Evolutionary conservation across 2,113 vertebrate genomes (phyloP), one percentile per base, ranked within the genome.

Genomic region (Ailurus styani): DNA sequence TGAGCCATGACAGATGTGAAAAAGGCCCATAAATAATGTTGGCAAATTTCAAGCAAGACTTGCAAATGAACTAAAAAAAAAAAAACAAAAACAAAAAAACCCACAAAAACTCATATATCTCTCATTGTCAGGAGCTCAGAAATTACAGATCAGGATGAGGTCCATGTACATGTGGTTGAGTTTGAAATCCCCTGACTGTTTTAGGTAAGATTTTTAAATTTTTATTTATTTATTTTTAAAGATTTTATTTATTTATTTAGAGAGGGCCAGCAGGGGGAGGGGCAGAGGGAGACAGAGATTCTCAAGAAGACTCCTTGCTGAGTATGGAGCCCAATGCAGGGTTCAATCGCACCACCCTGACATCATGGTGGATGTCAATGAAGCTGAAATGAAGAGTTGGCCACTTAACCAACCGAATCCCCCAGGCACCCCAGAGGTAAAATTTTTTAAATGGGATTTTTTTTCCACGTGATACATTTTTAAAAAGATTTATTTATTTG

Each of bases 11-110:
- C 5, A 95, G 62, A 37, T 79, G 21, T 78, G 84, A 86, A 66
- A 73, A 93, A 72, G 42, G 20, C 7, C 45, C 66, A 55, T 77
- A 77, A 78, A 75, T 93, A 91, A 68, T 73, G 66, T 0, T 86
- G 78, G n/a, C 15, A 93, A 73, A 83, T 75, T 89, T 52, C 89
- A 97, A 95, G 57, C 47, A 77, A 93, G 91, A 54, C 17, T 55
- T 79, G 8, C 17, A 31, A 73, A 81, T 87, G 57, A 85, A 94
- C 42, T 81, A 31, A 86, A 31, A 91, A 77, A 78, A 27, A 73
- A 57, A n/a, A n/a, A n/a, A n/a, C n/a, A n/a, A n/a, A n/a, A n/a
- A n/a, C n/a, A n/a, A n/a, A n/a, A n/a, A n/a, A n/a, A n/a, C n/a
- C n/a, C n/a, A n/a, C n/a, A n/a, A n/a, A 25, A n/a, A 34, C 11